These are phyloP conservation scores for Sericinus montela DNA, from an alignment of 2,888 invertebrate genomes.

Conservation along the genomic window DNA sequence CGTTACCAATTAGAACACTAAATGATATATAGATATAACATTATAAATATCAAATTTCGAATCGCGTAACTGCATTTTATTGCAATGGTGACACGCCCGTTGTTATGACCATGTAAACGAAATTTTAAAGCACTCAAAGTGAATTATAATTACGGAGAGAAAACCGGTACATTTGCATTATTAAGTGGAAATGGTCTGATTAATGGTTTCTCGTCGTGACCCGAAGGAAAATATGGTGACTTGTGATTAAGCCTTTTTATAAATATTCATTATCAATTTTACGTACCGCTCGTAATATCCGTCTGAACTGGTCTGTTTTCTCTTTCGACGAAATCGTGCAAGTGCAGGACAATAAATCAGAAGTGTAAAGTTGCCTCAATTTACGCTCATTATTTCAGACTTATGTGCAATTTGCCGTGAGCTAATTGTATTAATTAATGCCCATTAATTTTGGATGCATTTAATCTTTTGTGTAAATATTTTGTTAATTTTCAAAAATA, in stretches of 20 bases:
- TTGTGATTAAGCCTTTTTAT: constrained; percentile 63
- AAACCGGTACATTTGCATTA: constrained; percentile 54
- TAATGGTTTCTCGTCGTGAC: constrained; percentile 63
- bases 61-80: constrained; percentile 10
- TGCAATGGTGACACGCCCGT: constrained; percentile 9
- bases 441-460: constrained; percentile 68
- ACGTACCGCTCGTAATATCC: constrained; percentile 68
- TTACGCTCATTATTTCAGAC: constrained; percentile 75
- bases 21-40: constrained; percentile 9
- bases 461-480: constrained; percentile 46
- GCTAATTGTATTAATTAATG: constrained; percentile 78
- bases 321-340: constrained; percentile 75
- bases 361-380: constrained; percentile 77
- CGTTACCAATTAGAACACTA: constrained; percentile 12
- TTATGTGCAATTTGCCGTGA: constrained; percentile 73
- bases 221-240: constrained; percentile 56
- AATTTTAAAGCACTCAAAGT: constrained; percentile 35
- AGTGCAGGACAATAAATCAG: constrained; percentile 77
- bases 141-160: constrained; percentile 49
- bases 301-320: constrained; percentile 73
- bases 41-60: constrained; percentile 11
- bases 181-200: constrained; percentile 70
- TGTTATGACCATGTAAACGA: constrained; percentile 9
- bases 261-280: constrained; percentile 77
- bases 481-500: constrained; percentile 45